A percentile compares a stretch with the other conserved stretches of the same genome.
Evolutionary conservation across 2,797 vertebrate genomes (phyloP).

Genomic region (Gallinago stenura): DNA sequence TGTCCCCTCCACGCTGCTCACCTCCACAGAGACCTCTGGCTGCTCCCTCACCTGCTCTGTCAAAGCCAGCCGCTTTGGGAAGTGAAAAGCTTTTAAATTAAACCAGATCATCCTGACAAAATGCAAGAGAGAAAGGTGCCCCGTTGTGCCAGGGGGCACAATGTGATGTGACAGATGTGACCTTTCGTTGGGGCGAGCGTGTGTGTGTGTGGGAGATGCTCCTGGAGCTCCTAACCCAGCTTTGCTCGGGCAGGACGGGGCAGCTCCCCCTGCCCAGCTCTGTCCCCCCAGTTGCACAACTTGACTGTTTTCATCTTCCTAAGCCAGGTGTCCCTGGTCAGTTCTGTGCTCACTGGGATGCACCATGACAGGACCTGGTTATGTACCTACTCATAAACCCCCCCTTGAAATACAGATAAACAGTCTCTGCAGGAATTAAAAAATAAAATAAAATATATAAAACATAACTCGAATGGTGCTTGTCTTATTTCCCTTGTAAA

Average conservation of each 20-base stretch:
- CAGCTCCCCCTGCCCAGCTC: background rate
- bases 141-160: background rate
- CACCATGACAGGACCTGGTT: background rate
- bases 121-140: background rate
- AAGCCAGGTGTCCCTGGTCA: background rate
- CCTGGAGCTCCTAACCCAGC: accelerated
- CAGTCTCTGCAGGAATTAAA: background rate
- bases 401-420: background rate
- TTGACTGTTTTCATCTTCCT: background rate
- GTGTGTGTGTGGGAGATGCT: background rate
- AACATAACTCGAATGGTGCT: background rate
- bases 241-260: background rate
- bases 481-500: background rate
- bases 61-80: background rate
- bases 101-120: background rate
- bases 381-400: background rate
- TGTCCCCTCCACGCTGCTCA: background rate
- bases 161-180: background rate
- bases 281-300: background rate
- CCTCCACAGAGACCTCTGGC: background rate
- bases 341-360: background rate
- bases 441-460: background rate
- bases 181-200: background rate
- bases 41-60: background rate
- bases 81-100: background rate